Evolutionary conservation across 2,888 invertebrate genomes (phyloP).

Genomic region (Acheta domesticus): DNA sequence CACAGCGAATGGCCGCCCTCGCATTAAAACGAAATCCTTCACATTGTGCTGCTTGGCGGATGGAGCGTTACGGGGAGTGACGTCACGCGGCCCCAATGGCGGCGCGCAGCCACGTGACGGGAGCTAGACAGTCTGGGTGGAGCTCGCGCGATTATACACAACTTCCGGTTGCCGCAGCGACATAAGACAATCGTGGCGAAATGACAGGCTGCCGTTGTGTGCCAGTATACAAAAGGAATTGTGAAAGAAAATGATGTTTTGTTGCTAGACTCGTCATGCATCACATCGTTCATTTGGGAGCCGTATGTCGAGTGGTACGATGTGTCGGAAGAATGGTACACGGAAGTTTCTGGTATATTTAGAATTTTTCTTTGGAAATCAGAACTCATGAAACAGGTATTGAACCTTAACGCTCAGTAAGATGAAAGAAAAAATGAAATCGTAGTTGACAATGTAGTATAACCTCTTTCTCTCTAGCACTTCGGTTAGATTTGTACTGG

Average conservation of each 20-base stretch:
- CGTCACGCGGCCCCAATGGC: conserved; percentile 26
- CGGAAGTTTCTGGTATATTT: too few relatives aligned
- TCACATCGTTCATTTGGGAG: neutral
- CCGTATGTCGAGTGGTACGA: too few relatives aligned
- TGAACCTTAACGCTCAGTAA: too few relatives aligned
- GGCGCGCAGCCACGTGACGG: conserved; percentile 27
- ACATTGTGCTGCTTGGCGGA: conserved; percentile 28
- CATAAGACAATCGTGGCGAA: neutral
- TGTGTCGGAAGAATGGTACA: too few relatives aligned
- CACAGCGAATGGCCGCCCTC: neutral
- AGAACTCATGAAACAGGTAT: too few relatives aligned
- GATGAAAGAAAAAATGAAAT: too few relatives aligned
- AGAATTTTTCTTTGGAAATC: too few relatives aligned
- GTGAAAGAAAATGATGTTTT: conserved; percentile 4
- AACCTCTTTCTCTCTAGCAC: too few relatives aligned
- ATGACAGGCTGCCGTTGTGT: neutral
- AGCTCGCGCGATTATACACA: conserved; percentile 26
- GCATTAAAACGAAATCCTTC: neutral
- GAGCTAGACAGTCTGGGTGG: conserved; percentile 18
- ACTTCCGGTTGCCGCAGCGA: conserved; percentile 30
- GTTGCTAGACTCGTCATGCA: neutral
- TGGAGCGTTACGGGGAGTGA: conserved; percentile 27
- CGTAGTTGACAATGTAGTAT: too few relatives aligned
- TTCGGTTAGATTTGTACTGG: too few relatives aligned
- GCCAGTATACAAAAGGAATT: neutral